phyloP scores from a whole-genome alignment of 30 jellyfish, hydroid and myxozoan genomes.

The Morbakka virulenta region DNA sequence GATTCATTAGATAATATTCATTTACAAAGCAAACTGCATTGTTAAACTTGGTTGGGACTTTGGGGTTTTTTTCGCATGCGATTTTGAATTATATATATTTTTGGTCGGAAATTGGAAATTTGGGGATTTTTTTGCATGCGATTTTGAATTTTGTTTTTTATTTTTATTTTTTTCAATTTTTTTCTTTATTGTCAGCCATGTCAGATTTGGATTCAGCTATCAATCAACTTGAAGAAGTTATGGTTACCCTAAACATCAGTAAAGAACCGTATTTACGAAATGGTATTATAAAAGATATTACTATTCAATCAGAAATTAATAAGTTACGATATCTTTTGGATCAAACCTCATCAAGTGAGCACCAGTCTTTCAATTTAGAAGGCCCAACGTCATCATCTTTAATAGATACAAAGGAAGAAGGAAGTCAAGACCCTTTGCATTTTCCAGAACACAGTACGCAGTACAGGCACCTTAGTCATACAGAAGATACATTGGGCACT shows the following conservation, averaged over 20 bases:
- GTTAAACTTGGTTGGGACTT: too few species aligned
- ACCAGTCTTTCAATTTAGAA: background rate
- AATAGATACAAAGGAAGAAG: background rate
- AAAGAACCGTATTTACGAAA: background rate
- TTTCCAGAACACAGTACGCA: too few species aligned
- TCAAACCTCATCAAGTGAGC: background rate
- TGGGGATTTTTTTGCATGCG: too few species aligned
- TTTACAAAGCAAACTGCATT: too few species aligned
- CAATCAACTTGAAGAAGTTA: background rate
- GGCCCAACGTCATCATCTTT: background rate
- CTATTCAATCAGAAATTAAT: background rate
- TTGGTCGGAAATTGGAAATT: too few species aligned
- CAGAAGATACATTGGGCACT: background rate
- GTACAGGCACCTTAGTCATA: background rate
- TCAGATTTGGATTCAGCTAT: background rate
- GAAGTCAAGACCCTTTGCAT: background rate
- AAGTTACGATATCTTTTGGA: background rate
- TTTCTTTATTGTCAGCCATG: too few species aligned
- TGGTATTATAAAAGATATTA: background rate
- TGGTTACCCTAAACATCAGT: background rate
- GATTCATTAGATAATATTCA: too few species aligned
- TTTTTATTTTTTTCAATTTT: too few species aligned
- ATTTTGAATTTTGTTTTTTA: too few species aligned
- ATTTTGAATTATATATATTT: too few species aligned
- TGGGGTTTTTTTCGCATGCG: too few species aligned